phyloP scores from a whole-genome alignment of 2,888 invertebrate species.

The Eustalomyia histrio region DNA sequence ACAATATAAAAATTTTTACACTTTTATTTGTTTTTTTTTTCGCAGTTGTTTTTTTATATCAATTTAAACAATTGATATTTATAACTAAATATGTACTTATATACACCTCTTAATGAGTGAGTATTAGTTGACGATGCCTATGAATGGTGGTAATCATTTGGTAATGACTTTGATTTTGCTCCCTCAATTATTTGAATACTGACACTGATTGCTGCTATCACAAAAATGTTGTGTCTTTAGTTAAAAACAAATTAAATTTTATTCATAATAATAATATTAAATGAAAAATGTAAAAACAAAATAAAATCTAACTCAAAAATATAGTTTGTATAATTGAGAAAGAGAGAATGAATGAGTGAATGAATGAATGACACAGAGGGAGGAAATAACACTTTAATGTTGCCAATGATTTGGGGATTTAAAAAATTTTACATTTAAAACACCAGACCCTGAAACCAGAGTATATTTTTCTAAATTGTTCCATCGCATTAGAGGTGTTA shows the following conservation, averaged over 20 bases:
- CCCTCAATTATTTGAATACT: conserved; percentile 1
- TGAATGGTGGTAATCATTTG: conserved; percentile 9
- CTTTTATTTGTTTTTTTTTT: conserved; percentile 8
- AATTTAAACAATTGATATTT: conserved; percentile 40
- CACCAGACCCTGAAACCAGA: no score
- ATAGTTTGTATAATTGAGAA: background rate
- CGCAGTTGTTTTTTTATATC: background rate
- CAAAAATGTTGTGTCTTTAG: conserved; percentile 9
- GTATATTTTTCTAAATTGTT: no score
- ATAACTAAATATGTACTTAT: conserved; percentile 11
- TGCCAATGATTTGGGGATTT: no score
- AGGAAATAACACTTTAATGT: no score
- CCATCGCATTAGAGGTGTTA: no score
- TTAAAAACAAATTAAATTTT: conserved; percentile 8
- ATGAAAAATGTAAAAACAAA: background rate
- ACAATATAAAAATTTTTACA: conserved; percentile 51
- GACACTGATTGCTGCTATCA: conserved; percentile 27
- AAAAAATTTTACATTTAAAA: no score
- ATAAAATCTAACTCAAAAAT: background rate
- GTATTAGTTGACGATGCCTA: background rate
- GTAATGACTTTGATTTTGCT: conserved; percentile 47
- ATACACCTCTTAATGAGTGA: conserved; percentile 10
- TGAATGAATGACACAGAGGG: no score
- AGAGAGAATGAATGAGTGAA: no score
- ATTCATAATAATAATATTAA: conserved; percentile 20